Evolutionary conservation across 1,140 invertebrate genomes (phyloP).

Genomic region (Periplaneta americana): DNA sequence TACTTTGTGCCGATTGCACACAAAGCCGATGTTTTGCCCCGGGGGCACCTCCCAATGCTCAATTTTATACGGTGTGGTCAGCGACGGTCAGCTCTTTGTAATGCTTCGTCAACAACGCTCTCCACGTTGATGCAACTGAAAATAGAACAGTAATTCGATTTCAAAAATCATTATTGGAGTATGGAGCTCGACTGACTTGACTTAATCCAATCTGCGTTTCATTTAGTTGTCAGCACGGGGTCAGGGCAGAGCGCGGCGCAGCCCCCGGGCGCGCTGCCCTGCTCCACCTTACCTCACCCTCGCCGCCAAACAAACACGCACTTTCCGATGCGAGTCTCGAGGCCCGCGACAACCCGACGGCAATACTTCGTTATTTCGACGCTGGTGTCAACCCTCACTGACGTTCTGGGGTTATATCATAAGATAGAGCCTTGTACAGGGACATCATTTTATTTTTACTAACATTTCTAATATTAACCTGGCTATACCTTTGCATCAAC

Average conservation of each 20-base stretch:
- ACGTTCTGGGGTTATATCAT: no score
- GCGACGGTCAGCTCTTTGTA: neutral
- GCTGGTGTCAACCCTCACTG: no score
- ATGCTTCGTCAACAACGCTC: neutral
- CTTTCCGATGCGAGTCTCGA: no score
- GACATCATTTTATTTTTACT: no score
- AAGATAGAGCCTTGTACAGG: no score
- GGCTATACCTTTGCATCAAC: no score
- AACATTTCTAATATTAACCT: no score
- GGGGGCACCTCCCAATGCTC: neutral
- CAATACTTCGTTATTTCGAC: no score
- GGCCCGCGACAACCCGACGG: no score
- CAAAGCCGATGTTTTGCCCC: no score
- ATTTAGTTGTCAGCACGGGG: slow-evolving; percentile 3
- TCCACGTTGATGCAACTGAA: slow-evolving; percentile 2
- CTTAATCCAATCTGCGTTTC: slow-evolving; percentile 7
- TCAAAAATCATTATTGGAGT: slow-evolving; percentile 6
- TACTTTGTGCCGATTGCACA: no score
- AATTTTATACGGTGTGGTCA: neutral
- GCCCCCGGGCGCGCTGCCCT: neutral
- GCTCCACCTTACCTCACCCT: neutral
- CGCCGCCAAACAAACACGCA: neutral
- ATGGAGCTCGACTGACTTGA: slow-evolving; percentile 3
- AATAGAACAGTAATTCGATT: slow-evolving; percentile 10
- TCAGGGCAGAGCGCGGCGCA: neutral